A percentile compares a stretch with the other conserved stretches of the same genome.
These are phyloP conservation scores for Cyanoliseus patagonus DNA, from an alignment of 2,113 vertebrate genomes.

Conservation along the genomic window DNA sequence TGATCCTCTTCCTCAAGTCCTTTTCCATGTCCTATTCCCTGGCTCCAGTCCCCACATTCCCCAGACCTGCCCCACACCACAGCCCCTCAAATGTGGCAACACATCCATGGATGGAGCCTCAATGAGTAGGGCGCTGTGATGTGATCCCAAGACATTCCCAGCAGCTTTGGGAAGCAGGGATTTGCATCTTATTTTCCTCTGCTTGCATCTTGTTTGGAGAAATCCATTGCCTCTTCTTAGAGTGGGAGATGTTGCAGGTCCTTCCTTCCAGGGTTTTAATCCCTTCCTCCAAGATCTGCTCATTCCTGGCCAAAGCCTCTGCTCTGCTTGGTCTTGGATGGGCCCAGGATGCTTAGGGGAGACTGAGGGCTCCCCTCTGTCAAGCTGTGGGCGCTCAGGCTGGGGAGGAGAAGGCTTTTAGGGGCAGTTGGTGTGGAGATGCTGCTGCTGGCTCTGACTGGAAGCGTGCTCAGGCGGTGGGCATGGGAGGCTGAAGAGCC, in stretches of 20 bases:
- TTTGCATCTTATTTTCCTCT: neutral
- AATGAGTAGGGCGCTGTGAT: neutral
- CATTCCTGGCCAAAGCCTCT: neutral
- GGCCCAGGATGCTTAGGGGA: neutral
- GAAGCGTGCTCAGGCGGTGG: neutral
- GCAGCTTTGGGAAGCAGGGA: neutral
- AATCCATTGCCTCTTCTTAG: neutral
- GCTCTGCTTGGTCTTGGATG: neutral
- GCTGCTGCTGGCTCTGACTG: neutral
- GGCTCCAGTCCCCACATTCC: neutral
- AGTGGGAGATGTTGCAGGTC: neutral
- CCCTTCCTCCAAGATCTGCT: neutral
- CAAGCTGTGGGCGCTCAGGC: neutral
- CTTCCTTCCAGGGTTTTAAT: neutral
- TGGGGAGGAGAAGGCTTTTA: neutral
- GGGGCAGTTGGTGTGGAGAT: neutral
- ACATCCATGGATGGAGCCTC: neutral
- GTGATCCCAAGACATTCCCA: neutral
- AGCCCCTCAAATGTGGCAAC: neutral
- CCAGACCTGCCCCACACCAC: rapidly evolving
- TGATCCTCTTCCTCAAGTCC: neutral
- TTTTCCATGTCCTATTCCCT: neutral
- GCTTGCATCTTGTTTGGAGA: neutral
- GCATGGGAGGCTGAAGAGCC: neutral
- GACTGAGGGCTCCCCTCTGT: neutral